phyloP scores from a whole-genome alignment of 2,888 invertebrate genomes.

The Deilephila porcellus region DNA sequence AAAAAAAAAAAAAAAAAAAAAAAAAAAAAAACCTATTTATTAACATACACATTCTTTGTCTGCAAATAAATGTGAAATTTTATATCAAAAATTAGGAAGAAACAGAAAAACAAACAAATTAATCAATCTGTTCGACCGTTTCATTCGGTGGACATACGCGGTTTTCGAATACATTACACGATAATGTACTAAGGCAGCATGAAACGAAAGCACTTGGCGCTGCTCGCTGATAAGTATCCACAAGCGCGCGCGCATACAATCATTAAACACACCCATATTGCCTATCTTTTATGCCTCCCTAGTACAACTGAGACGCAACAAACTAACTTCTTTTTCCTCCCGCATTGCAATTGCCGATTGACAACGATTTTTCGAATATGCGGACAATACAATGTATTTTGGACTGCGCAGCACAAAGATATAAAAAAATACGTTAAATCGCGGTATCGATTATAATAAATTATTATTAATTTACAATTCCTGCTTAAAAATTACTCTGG shows the following conservation, averaged over 20 bases:
- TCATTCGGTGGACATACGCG: not conserved
- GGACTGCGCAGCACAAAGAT: too few species aligned
- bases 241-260: not conserved
- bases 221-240: not conserved
- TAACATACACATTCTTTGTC: too few species aligned
- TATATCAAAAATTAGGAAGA: not conserved
- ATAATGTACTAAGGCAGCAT: not conserved
- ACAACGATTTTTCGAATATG: not conserved
- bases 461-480: too few species aligned
- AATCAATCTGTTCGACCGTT: not conserved
- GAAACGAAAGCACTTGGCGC: not conserved
- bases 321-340: not conserved
- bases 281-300: not conserved
- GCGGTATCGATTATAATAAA: too few species aligned
- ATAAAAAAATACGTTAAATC: too few species aligned
- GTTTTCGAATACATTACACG: not conserved
- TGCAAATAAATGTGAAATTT: too few species aligned
- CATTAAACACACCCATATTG: not conserved
- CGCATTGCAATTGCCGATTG: not conserved
- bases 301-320: not conserved
- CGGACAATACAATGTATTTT: too few species aligned
- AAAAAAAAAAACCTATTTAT: too few species aligned
- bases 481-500: too few species aligned
- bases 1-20: too few species aligned
- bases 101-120: not conserved